Base-by-base conservation (phyloP, 1,140 invertebrate genomes). In the Limonius californicus region DNA sequence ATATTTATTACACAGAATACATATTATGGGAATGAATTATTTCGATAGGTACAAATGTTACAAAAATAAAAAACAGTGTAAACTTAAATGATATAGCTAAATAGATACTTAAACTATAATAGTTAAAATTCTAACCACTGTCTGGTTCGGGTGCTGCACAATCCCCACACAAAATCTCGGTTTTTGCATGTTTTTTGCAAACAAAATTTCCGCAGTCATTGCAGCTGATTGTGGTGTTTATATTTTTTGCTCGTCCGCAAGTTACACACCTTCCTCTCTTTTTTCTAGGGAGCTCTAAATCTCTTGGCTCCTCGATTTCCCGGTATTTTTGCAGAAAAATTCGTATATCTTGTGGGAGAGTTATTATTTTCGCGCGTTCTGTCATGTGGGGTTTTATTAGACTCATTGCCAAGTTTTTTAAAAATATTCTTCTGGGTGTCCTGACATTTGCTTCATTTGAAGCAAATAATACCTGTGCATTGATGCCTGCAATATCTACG, bases 321-420 rank as follows among this genome's bases (percentile, higher is more conserved):
- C 35, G 35, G 27, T 65, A 65, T 43, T 54, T 57, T 15, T 39
- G 32, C 14, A 57, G 59, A 54, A 65, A 61, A 47, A 4, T 27
- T 50, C 35, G 42, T 9, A 61, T 65, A 47, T 65, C 39, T 15
- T 16, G 56, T 23, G 59, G 63, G 14, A 65, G 50, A 32, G 39
- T 32, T 12, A n/a, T 6, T 35, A 65, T 56, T 53, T 12, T 57
- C 21, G 55, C 39, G 32, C 54, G 39, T 61, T 65, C 59, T 11
- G 23, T 27, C 27, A 65, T 39, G 56, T 65, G 59, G 6, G 54
- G 42, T 53, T 61, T 61, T 55, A 65, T 65, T 53, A 65, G 39
- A 35, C 30, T 19, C 15, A 65, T 19, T 2, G 59, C 32, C 16
- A 61, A 32, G 1, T 16, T 47, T 65, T 65, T 65, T 20, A 61